phyloP scores from a whole-genome alignment of 2,113 vertebrate genomes.

The Illadopsis cleaveri region DNA sequence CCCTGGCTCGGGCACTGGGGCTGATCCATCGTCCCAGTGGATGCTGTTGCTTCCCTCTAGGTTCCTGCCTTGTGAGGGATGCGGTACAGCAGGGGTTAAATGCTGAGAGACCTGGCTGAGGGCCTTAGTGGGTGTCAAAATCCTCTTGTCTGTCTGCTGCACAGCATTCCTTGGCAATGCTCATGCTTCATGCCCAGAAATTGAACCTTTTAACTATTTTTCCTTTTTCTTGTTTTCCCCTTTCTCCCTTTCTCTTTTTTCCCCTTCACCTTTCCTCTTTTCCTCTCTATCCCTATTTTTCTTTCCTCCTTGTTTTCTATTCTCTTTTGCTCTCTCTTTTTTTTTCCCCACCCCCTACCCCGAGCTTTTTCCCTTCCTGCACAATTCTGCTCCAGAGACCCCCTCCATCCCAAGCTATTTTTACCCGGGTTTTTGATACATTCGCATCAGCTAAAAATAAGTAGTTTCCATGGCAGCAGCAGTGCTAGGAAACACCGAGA shows the following conservation, averaged over 20 bases:
- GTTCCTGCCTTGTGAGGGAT: not conserved
- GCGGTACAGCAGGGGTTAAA: not conserved
- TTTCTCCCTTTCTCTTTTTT: not conserved
- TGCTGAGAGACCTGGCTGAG: not conserved
- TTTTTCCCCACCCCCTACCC: fast-evolving
- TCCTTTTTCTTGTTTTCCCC: too few species aligned
- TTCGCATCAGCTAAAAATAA: constrained; percentile 61
- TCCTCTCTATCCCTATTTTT: not conserved
- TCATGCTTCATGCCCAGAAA: not conserved
- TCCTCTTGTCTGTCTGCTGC: not conserved
- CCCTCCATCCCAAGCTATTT: constrained; percentile 38
- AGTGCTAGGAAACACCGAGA: not conserved
- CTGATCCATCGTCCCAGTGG: not conserved
- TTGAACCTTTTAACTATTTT: not conserved
- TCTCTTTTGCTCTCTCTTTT: not conserved
- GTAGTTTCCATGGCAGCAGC: constrained; percentile 55
- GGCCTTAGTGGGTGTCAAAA: not conserved
- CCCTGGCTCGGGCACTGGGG: not conserved
- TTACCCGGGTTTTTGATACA: constrained; percentile 43
- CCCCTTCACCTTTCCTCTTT: not conserved
- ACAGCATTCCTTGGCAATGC: not conserved
- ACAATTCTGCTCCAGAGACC: not conserved
- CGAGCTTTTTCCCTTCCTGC: not conserved
- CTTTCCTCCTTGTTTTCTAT: not conserved
- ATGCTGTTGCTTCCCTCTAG: not conserved